Conservation (phyloP, 2,113 vertebrate species). For the Daubentonia madagascariensis region DNA sequence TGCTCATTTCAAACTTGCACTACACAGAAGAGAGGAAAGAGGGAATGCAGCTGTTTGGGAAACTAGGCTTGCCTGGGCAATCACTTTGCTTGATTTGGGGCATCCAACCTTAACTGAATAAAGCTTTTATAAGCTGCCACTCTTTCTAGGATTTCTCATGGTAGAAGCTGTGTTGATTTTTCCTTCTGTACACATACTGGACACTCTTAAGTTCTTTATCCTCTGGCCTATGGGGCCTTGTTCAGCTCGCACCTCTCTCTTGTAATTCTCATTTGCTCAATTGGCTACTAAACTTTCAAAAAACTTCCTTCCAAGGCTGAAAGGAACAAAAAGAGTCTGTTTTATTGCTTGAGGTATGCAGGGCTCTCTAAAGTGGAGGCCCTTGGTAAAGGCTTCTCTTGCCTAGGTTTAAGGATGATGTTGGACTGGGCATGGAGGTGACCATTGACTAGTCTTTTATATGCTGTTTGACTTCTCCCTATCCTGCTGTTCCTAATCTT, state of each 20-base stretch:
- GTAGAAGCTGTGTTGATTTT: background rate
- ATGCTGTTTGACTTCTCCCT: background rate
- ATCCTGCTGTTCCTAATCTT: background rate
- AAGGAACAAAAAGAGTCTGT: background rate
- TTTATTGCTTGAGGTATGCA: background rate
- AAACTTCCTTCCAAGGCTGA: background rate
- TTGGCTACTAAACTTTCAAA: slow-evolving; percentile 19
- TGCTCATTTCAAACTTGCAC: background rate
- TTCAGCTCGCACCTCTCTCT: background rate
- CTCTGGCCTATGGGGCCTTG: background rate
- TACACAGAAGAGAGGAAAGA: background rate
- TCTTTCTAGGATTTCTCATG: background rate
- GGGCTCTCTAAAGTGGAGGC: background rate
- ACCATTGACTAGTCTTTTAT: background rate
- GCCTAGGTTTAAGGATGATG: background rate
- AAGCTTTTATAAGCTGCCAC: background rate
- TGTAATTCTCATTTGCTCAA: background rate
- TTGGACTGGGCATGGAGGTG: background rate
- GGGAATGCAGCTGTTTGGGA: background rate
- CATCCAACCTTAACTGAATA: background rate
- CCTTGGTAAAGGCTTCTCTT: background rate
- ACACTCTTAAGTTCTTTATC: background rate
- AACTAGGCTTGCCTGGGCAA: background rate
- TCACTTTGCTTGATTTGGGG: background rate
- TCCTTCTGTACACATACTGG: background rate